Evolutionary conservation across 2,113 vertebrate species (phyloP).

Genomic region (Epinephelus cyanopodus): DNA sequence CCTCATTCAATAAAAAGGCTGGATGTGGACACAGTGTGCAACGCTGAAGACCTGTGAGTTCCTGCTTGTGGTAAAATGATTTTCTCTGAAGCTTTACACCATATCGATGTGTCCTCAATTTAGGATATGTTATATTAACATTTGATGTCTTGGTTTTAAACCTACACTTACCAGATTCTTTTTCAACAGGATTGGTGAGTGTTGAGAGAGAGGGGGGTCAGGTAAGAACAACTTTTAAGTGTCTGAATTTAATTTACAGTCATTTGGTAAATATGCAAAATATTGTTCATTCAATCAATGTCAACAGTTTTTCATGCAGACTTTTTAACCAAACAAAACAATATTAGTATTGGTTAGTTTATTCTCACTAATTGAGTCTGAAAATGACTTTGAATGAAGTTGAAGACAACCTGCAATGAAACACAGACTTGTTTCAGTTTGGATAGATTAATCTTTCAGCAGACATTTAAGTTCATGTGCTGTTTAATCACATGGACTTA

Average conservation of each 20-base stretch:
- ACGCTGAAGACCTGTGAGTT: not conserved
- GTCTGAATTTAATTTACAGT: not conserved
- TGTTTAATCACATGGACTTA: not conserved
- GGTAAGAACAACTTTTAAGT: constrained; percentile 3
- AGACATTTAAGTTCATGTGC: not conserved
- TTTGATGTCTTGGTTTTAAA: not conserved
- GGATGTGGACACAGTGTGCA: not conserved
- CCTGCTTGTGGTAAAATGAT: not conserved
- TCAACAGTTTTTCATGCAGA: not conserved
- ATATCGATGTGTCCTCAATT: not conserved
- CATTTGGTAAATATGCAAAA: not conserved
- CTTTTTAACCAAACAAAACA: not conserved
- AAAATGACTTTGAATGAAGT: not conserved
- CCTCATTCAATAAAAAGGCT: not conserved
- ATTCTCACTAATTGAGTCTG: not conserved
- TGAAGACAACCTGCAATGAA: not conserved
- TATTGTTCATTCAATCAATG: not conserved
- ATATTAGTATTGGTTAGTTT: not conserved
- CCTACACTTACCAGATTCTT: not conserved
- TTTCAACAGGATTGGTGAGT: not conserved
- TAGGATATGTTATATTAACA: not conserved
- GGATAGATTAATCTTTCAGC: not conserved
- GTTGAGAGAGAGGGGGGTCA: not conserved
- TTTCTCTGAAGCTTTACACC: not conserved
- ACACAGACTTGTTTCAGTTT: not conserved